A percentile compares a stretch with the other conserved stretches of the same genome.
Conservation (phyloP, 1,140 invertebrate genomes). For the Drosophila truncata region DNA sequence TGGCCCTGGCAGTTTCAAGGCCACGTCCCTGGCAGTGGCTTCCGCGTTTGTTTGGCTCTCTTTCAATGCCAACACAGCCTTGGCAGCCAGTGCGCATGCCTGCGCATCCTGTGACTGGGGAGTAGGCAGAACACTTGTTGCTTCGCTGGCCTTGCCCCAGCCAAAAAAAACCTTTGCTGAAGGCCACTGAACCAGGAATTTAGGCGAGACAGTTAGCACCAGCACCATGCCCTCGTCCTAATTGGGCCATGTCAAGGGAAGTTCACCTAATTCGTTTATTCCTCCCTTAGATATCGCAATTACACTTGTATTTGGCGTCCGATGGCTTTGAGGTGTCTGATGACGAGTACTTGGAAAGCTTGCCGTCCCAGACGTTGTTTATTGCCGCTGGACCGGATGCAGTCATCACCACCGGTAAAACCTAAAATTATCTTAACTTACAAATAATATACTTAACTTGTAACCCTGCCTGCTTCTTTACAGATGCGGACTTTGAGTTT, state of each 20-base stretch:
- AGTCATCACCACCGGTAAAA: constrained; percentile 89
- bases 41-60: constrained; percentile 63
- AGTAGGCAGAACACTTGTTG: constrained; percentile 64
- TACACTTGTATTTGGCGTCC: constrained; percentile 86
- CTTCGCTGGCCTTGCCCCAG: constrained; percentile 13
- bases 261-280: constrained; percentile 20
- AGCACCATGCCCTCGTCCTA: constrained; percentile 34
- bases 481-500: constrained; percentile 80
- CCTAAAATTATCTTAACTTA: neutral
- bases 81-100: constrained; percentile 56
- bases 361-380: constrained; percentile 90
- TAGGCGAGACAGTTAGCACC: constrained; percentile 8
- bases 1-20: constrained; percentile 71
- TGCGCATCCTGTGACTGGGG: constrained; percentile 16
- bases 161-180: constrained; percentile 31
- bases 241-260: constrained; percentile 55
- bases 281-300: constrained; percentile 65
- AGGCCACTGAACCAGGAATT: constrained; percentile 45
- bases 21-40: constrained; percentile 62
- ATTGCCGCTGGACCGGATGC: constrained; percentile 88
- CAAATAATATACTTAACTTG: neutral
- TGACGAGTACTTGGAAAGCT: constrained; percentile 90
- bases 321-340: constrained; percentile 91
- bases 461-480: neutral
- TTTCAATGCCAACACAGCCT: constrained; percentile 59